These are phyloP conservation scores for Hetaerina americana DNA, from an alignment of 1,140 invertebrate species.

Conservation along the genomic window DNA sequence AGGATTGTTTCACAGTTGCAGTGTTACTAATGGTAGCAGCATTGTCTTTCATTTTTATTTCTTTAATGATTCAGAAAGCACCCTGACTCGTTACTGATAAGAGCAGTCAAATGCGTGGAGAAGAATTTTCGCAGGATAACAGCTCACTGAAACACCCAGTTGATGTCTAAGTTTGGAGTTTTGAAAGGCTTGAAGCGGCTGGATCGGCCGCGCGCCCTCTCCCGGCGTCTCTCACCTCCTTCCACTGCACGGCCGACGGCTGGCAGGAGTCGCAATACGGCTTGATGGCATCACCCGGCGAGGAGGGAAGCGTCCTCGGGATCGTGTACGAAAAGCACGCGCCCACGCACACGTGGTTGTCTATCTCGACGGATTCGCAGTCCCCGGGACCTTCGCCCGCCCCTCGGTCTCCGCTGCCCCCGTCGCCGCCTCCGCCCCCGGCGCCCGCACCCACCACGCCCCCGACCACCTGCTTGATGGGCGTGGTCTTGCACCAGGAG, in stretches of 20 bases:
- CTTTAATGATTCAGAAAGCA: neutral
- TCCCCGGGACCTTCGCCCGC: conserved; percentile 33
- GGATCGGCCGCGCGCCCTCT: neutral
- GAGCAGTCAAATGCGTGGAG: neutral
- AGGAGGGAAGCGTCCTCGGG: conserved; percentile 46
- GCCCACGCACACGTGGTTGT: conserved; percentile 54
- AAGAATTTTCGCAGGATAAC: neutral
- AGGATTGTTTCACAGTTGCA: too few relatives aligned
- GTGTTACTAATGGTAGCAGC: too few relatives aligned
- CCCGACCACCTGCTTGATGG: conserved; percentile 49
- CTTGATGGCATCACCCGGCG: conserved; percentile 46
- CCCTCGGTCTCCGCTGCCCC: conserved; percentile 32
- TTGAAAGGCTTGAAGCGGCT: too few relatives aligned
- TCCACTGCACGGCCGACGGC: conserved; percentile 44
- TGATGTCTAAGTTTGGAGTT: too few relatives aligned
- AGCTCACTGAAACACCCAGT: conserved; percentile 4
- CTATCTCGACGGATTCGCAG: conserved; percentile 45
- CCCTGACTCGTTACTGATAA: neutral
- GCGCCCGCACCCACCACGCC: conserved; percentile 43
- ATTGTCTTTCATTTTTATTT: neutral
- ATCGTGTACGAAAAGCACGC: conserved; percentile 56
- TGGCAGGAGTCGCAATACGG: conserved; percentile 57
- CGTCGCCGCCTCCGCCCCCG: conserved; percentile 51
- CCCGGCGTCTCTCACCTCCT: conserved; percentile 34
- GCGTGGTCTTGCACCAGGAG: conserved; percentile 53